Percentiles rank a stretch among this genome's conserved stretches.
These are phyloP conservation scores for Carassius auratus DNA, from an alignment of 2,113 vertebrate species.

Conservation along the genomic window DNA sequence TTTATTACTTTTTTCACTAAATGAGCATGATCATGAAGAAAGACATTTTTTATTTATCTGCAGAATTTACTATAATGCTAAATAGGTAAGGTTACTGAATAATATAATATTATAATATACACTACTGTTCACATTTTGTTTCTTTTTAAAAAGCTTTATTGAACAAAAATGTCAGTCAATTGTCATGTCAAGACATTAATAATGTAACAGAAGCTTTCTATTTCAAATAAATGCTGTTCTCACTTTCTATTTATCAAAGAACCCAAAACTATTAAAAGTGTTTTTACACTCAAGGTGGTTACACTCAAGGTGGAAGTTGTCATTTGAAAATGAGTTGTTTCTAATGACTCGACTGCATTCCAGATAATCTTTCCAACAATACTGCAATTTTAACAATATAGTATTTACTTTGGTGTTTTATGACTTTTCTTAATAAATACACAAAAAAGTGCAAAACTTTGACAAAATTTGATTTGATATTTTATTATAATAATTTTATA, in stretches of 20 bases:
- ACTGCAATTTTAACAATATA: not conserved
- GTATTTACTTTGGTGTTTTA: not conserved
- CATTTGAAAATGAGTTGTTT: slow-evolving; percentile 69
- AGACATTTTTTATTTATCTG: too few relatives aligned
- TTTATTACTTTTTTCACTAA: not conserved
- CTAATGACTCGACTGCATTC: slow-evolving; percentile 68
- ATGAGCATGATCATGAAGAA: slow-evolving; percentile 53
- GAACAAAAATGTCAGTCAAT: too few relatives aligned
- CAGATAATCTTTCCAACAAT: slow-evolving; percentile 56
- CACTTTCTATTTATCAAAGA: too few relatives aligned
- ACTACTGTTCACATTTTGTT: too few relatives aligned
- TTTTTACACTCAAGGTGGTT: too few relatives aligned
- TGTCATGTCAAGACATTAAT: not conserved
- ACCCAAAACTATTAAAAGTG: too few relatives aligned
- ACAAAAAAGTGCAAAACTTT: too few relatives aligned
- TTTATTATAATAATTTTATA: too few relatives aligned
- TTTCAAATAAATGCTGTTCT: not conserved
- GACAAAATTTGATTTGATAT: too few relatives aligned
- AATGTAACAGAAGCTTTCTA: not conserved
- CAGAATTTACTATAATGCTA: not conserved
- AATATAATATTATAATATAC: not conserved
- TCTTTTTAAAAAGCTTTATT: too few relatives aligned
- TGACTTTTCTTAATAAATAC: too few relatives aligned
- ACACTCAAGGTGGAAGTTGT: slow-evolving; percentile 75
- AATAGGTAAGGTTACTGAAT: not conserved